Evolutionary conservation across 2,888 invertebrate species (phyloP), one percentile per base, ranked within the genome.

Genomic region (Idaea dimidiata): DNA sequence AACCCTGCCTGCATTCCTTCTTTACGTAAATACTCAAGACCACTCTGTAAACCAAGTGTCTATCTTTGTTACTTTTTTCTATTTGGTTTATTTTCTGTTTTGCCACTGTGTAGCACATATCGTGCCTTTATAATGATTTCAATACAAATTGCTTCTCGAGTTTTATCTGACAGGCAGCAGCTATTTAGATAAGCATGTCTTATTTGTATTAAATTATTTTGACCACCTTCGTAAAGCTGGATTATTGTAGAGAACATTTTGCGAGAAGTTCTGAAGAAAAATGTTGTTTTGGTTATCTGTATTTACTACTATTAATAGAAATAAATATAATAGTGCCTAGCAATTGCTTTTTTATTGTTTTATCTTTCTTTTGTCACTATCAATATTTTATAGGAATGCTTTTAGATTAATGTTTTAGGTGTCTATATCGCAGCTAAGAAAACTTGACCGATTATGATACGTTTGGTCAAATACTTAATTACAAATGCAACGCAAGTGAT

Each of bases 401-500:
- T n/a, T n/a, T n/a, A n/a, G n/a, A n/a, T n/a, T n/a, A n/a, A n/a
- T n/a, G n/a, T n/a, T n/a, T n/a, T n/a, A 10, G 8, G 8, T 43
- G 14, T 10, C 14, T 43, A 43, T 8, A 14, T 43, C 43, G 43
- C 43, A 14, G 43, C 43, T 43, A 43, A 43, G 14, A 43, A 14
- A 14, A 2, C 8, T 43, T 43, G 43, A 14, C 14, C 10, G 32
- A 14, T 8, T 14, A 43, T 43, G 7, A 33, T 33, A 43, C 6
- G 43, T 43, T 43, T 43, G 43, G 0, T 33, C 33, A 43, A 43
- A 43, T 8, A 24, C 24, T 24, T 24, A 43, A 43, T 43, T 43
- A 43, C 0, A 43, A 43, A 43, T 43, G 43, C 43, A 14, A 43
- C 14, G 43, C 43, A 8, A 43, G 43, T 10, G 65, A 71, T 70